phyloP scores from a whole-genome alignment of 2,797 vertebrate species.

The Anguilla megastoma region DNA sequence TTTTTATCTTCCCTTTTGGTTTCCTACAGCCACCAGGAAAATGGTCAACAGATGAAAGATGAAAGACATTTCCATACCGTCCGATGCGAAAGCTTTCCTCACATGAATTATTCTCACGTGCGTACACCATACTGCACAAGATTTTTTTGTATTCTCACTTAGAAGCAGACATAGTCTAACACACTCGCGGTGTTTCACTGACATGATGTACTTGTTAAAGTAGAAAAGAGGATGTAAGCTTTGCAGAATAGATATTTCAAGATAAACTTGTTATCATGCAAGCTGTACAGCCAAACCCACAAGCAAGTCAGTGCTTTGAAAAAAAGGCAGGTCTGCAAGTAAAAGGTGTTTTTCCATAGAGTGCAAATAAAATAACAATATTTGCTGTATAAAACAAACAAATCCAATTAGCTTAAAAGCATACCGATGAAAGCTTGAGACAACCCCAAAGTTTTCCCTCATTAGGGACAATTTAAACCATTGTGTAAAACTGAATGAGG shows the following conservation, averaged over 20 bases:
- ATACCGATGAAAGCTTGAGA: background rate
- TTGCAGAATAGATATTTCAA: conserved; percentile 7
- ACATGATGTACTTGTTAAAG: background rate
- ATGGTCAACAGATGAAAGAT: conserved; percentile 30
- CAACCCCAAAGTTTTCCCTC: background rate
- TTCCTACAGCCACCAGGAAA: conserved; percentile 28
- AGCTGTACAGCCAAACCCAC: background rate
- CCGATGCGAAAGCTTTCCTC: conserved; percentile 17
- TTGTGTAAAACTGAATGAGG: background rate
- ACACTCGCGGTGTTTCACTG: background rate
- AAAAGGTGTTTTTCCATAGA: background rate
- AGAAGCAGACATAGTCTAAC: background rate
- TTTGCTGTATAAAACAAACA: background rate
- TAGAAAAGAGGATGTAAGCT: background rate
- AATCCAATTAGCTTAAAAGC: background rate
- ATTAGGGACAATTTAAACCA: background rate
- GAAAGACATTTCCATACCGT: conserved; percentile 33
- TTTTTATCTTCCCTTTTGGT: conserved; percentile 40
- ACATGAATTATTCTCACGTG: background rate
- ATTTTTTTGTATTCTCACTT: background rate
- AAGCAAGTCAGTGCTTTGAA: background rate
- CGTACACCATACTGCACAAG: background rate
- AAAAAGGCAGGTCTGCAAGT: background rate
- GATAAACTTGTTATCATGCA: background rate
- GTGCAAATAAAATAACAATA: background rate